Conservation (phyloP, 2,888 invertebrate species). For the Agrenia bidenticulata region DNA sequence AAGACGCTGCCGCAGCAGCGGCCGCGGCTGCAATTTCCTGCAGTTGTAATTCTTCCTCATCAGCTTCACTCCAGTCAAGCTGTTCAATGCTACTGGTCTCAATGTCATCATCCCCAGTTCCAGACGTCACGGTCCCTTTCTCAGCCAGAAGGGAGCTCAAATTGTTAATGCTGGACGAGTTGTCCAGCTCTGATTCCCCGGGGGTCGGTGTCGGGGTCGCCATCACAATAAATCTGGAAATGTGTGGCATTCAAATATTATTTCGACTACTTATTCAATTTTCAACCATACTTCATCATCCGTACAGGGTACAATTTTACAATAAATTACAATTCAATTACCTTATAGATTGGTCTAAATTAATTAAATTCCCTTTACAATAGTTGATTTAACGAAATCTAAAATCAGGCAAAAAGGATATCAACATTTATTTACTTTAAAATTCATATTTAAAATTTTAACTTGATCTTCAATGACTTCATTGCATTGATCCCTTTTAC, state of each 20-base stretch:
- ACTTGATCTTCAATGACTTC: no score
- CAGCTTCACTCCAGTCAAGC: slow-evolving; percentile 50
- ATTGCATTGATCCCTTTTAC: no score
- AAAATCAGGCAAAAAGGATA: no score
- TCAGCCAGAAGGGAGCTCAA: slow-evolving; percentile 18
- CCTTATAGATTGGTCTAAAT: no score
- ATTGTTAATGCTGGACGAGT: slow-evolving; percentile 9
- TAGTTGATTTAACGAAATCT: no score
- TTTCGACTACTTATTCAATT: background rate
- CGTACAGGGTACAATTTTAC: background rate
- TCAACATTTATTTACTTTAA: no score
- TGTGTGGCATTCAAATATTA: no score
- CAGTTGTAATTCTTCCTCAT: slow-evolving; percentile 48
- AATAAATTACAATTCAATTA: no score
- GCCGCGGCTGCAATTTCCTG: slow-evolving; percentile 20
- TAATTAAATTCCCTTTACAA: no score
- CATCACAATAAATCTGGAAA: no score
- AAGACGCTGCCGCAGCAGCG: background rate
- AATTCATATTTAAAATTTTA: no score
- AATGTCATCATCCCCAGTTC: slow-evolving; percentile 39
- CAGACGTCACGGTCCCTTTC: slow-evolving; percentile 34
- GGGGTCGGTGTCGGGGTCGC: slow-evolving; percentile 2
- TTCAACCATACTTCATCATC: background rate
- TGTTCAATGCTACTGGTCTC: slow-evolving; percentile 51
- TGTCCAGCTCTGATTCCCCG: slow-evolving; percentile 6